Evolutionary conservation across 1,140 invertebrate species (phyloP), one percentile per base, ranked within the genome.

Genomic region (Ylistrum balloti): DNA sequence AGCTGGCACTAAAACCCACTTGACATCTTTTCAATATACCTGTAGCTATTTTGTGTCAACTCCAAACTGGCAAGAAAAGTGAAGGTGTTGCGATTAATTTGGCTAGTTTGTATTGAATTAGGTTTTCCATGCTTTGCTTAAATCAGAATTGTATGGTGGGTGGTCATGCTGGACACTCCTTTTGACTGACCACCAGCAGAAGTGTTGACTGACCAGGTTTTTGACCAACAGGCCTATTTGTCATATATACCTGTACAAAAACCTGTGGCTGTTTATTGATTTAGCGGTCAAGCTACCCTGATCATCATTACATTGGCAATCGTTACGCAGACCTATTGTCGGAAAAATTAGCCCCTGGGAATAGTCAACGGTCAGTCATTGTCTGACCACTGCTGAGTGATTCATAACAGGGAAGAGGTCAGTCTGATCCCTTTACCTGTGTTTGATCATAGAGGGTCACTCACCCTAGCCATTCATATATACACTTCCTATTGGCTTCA

Each of bases 271-370:
- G n/a, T 74, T 74, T 74, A 74, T 74, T 74, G 56, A 74, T 74
- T 74, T 74, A 74, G 56, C 56, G 17, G 56, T 74, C 56, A 74
- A 28, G 56, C 56, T 74, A 74, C 56, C 56, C 56, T 38, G 56
- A 74, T 74, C 56, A 74, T 74, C 56, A 74, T 74, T 74, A 74
- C 56, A 74, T 74, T 28, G 56, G 56, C 56, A 74, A 28, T 74
- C 56, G n/a, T 74, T 74, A 74, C n/a, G 56, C 56, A 74, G 56
- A 74, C 56, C 56, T 74, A 74, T 74, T 74, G 56, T n/a, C 56
- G 56, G 56, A 7, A 74, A 74, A 74, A n/a, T 28, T 74, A 11
- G 56, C 56, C 56, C 56, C 56, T 3, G 56, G 56, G 2, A n/a
- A n/a, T 74, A 74, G 41, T 45, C 41, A 45, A 7, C 28, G 56